A percentile compares a stretch with the other conserved stretches of the same genome.
Conservation (phyloP, 2,797 vertebrate genomes). For the Arctocebus calabarensis region DNA sequence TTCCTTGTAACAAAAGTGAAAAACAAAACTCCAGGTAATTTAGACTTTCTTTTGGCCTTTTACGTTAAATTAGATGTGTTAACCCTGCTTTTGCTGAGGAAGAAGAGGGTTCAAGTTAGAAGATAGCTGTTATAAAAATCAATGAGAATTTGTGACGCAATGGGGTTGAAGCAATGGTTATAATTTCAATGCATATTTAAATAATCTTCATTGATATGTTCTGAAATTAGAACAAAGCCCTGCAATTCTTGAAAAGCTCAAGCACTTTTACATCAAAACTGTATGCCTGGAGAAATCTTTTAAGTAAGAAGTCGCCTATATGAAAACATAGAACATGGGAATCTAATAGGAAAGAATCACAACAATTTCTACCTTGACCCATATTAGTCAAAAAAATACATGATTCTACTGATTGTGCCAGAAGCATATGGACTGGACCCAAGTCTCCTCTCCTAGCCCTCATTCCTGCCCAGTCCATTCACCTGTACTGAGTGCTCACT, state of each 20-base stretch:
- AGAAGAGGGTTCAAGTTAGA: neutral
- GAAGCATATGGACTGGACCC: neutral
- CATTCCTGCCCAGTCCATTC: neutral
- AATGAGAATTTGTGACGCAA: neutral
- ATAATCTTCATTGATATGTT: neutral
- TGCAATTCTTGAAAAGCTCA: constrained; percentile 23
- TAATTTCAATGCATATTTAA: constrained; percentile 32
- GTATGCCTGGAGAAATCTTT: constrained; percentile 34
- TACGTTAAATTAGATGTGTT: neutral
- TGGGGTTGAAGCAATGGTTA: neutral
- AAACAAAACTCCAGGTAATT: constrained; percentile 15
- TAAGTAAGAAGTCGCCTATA: neutral
- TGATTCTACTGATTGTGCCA: neutral
- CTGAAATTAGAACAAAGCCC: constrained; percentile 39
- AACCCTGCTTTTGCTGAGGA: neutral
- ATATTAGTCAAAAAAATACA: neutral
- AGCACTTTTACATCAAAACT: constrained; percentile 7
- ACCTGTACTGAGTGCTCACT: neutral
- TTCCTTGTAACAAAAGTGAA: neutral
- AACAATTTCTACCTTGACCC: neutral
- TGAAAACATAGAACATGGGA: neutral
- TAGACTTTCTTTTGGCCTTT: neutral
- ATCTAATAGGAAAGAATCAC: constrained; percentile 14
- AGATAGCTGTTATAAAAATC: constrained; percentile 32
- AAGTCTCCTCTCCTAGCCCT: neutral